Base-by-base conservation (phyloP, 2,888 invertebrate species). In the Diarsia mendica region DNA sequence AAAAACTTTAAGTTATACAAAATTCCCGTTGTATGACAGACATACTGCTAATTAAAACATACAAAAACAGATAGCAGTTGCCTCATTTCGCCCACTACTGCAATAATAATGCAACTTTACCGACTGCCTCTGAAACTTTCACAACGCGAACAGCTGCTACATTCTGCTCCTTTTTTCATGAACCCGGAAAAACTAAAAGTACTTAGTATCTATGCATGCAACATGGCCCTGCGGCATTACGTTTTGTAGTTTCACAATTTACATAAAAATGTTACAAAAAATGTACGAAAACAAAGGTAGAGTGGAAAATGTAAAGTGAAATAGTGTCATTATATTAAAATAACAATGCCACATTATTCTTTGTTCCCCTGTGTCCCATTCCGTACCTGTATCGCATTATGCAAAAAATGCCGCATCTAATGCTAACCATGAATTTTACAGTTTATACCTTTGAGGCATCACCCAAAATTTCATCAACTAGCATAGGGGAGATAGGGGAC, bases 401-500 rank as follows among this genome's bases (percentile, higher is more conserved):
- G 85, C 85, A 89, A 80, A 88, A 89, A 91, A 84, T 88, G 89
- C 91, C 87, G 89, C 90, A 91, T 92, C 92, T 91, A 92, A 92
- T 92, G 90, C 93, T 92, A 91, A 91, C 88, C 89, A 91, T 92
- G 91, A 92, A 93, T 93, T 93, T 93, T 92, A 89, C 90, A 92
- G 89, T 88, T 90, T 87, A 87, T 91, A 91, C 91, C 91, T 93
- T 89, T 86, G 87, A 93, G 92, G 92, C 92, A 91, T 91, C 87
- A 87, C 89, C 91, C 91, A 81, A 94, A 95, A 95, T 96, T 95
- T 95, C 94, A 95, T 95, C 93, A 95, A 92, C 91, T 90, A 84
- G 89, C 89, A 88, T 80, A 87, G 88, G 89, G 89, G 90, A 85
- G 81, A 79, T 81, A 81, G 82, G 85, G 91, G 92, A 92, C 90